phyloP scores from a whole-genome alignment of 2,888 invertebrate species.

The Leptopterna dolabrata region DNA sequence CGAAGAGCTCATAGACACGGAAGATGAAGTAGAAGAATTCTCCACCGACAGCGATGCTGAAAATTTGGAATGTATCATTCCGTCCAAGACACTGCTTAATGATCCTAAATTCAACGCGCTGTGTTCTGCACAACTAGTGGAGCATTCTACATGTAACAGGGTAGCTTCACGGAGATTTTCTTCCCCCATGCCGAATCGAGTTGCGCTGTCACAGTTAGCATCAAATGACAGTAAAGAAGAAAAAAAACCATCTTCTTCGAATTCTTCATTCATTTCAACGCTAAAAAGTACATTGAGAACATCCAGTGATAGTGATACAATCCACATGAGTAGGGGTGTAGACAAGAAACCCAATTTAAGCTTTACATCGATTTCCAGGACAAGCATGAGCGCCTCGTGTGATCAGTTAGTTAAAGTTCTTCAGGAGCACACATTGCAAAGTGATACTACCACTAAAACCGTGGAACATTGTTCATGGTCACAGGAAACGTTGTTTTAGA shows the following conservation, averaged over 20 bases:
- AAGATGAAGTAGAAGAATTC: slow-evolving; percentile 86
- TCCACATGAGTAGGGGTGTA: slow-evolving; percentile 51
- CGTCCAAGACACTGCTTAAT: slow-evolving; percentile 55
- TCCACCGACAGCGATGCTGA: slow-evolving; percentile 80
- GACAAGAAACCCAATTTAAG: slow-evolving; percentile 49
- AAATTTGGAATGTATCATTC: slow-evolving; percentile 59
- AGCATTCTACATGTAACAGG: slow-evolving; percentile 55
- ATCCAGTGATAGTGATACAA: slow-evolving; percentile 59
- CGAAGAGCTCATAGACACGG: slow-evolving; percentile 77
- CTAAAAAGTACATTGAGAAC: slow-evolving; percentile 54
- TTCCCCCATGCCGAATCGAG: slow-evolving; percentile 50
- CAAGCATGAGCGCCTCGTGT: slow-evolving; percentile 60
- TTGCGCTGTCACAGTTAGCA: not conserved
- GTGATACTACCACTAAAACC: slow-evolving; percentile 54
- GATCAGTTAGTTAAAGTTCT: slow-evolving; percentile 62
- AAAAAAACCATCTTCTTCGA: slow-evolving; percentile 25
- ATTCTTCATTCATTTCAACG: slow-evolving; percentile 38
- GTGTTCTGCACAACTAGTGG: slow-evolving; percentile 51
- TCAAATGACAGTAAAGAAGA: not conserved
- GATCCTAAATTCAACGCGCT: slow-evolving; percentile 26
- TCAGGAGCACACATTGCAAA: slow-evolving; percentile 59
- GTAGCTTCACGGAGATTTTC: slow-evolving; percentile 57
- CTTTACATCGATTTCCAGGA: slow-evolving; percentile 56
- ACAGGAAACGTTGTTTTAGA: slow-evolving; percentile 62
- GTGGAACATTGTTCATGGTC: slow-evolving; percentile 61